Conservation (phyloP, 2,888 invertebrate genomes). For the Drosophila parthenogenetica region DNA sequence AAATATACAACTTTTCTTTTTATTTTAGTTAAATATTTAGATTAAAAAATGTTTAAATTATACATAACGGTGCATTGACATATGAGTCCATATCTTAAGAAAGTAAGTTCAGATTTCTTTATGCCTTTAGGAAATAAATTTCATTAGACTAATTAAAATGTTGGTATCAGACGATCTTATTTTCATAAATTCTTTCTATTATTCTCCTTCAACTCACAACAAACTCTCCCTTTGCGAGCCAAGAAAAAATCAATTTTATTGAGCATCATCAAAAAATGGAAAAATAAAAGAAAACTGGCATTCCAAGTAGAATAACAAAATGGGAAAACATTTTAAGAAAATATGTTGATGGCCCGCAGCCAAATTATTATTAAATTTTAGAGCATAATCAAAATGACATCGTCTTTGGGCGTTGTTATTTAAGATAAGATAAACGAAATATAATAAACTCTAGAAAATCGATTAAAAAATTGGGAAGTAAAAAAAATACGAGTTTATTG, state of each 20-base stretch:
- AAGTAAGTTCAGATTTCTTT: background rate
- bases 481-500: too few species aligned
- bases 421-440: conserved; percentile 5
- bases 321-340: conserved; percentile 49
- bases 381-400: conserved; percentile 58
- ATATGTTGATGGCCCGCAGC: conserved; percentile 71
- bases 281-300: conserved; percentile 41
- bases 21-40: conserved; percentile 6
- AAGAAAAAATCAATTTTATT: conserved; percentile 58
- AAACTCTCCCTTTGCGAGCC: background rate
- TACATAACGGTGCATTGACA: conserved; percentile 21
- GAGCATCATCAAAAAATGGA: conserved; percentile 18
- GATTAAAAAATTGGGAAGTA: too few species aligned
- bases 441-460: too few species aligned
- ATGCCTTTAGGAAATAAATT: conserved; percentile 69
- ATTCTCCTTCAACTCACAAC: background rate
- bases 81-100: background rate
- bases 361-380: conserved; percentile 75
- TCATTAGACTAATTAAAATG: conserved; percentile 63
- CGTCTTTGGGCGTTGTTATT: conserved; percentile 23
- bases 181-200: background rate
- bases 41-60: too few species aligned
- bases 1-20: background rate
- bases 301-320: conserved; percentile 17
- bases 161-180: background rate